These are phyloP conservation scores for Ennomos erosarius DNA, from an alignment of 2,888 invertebrate genomes.

Conservation along the genomic window DNA sequence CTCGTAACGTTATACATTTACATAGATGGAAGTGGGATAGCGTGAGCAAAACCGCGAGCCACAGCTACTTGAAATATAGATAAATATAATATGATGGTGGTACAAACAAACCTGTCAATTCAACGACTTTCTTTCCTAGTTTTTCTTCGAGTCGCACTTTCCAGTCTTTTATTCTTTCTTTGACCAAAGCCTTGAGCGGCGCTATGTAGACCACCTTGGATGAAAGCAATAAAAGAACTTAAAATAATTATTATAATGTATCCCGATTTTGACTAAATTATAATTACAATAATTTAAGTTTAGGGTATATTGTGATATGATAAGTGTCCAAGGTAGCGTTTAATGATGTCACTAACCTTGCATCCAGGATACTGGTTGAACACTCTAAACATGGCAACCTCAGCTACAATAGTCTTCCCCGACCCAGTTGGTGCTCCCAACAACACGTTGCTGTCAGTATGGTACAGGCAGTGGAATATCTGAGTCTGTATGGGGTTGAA, in stretches of 20 bases:
- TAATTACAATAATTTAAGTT: too few relatives aligned
- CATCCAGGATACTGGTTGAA: constrained; percentile 92
- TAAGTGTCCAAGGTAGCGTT: too few relatives aligned
- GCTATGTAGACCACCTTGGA: constrained; percentile 97
- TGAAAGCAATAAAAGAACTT: constrained; percentile 1
- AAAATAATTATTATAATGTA: too few relatives aligned
- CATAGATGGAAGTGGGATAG: too few relatives aligned
- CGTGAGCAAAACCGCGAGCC: too few relatives aligned
- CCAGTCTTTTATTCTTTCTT: constrained; percentile 99
- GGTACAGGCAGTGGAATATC: constrained; percentile 97
- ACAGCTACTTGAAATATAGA: background rate
- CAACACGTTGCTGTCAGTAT: constrained; percentile 96
- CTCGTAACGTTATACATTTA: too few relatives aligned
- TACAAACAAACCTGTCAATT: constrained; percentile 94
- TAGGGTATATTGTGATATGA: too few relatives aligned
- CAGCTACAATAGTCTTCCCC: constrained; percentile 99
- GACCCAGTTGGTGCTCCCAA: constrained; percentile 98
- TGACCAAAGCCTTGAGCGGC: constrained; percentile 98
- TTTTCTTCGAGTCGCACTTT: constrained; percentile 90
- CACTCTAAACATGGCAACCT: constrained; percentile 97
- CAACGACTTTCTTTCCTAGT: constrained; percentile 94
- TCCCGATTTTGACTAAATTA: too few relatives aligned
- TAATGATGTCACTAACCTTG: constrained; percentile 86
- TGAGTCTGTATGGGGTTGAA: constrained; percentile 99
- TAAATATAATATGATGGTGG: background rate